Percentiles rank a stretch among this genome's conserved stretches.
These are phyloP conservation scores for Drosophila affinis DNA, from an alignment of 2,888 invertebrate species.

Conservation along the genomic window DNA sequence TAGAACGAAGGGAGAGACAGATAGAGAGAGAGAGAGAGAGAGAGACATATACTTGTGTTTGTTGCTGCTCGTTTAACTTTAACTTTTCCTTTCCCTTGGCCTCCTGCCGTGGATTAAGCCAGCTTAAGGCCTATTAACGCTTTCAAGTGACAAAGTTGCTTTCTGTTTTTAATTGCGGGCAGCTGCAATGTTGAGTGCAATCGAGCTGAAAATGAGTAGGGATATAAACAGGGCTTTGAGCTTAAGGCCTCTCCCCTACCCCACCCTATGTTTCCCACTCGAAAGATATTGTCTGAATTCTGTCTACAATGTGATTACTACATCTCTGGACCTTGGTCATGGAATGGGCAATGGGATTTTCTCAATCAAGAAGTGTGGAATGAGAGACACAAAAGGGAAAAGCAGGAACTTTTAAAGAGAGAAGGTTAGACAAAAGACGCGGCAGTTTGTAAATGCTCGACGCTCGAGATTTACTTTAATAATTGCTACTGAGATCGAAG, in stretches of 20 bases:
- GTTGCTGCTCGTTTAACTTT: constrained; percentile 23
- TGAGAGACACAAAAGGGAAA: neutral
- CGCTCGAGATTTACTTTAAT: too few relatives aligned
- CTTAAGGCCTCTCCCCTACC: neutral
- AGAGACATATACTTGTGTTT: neutral
- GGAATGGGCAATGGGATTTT: neutral
- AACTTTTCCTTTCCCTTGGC: constrained; percentile 28
- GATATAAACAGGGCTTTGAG: constrained; percentile 5
- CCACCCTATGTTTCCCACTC: neutral
- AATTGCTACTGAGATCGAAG: too few relatives aligned
- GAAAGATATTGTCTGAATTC: constrained; percentile 2
- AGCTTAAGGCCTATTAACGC: constrained; percentile 63
- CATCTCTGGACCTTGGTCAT: neutral
- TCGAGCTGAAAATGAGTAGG: constrained; percentile 38
- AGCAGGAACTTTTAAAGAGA: neutral
- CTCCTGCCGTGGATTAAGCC: constrained; percentile 43
- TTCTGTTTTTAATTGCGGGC: constrained; percentile 28
- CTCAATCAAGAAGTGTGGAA: neutral
- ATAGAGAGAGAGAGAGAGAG: neutral
- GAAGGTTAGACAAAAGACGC: neutral
- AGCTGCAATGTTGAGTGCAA: constrained; percentile 36
- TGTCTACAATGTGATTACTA: neutral
- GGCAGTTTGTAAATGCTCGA: neutral
- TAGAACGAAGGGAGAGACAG: constrained; percentile 11
- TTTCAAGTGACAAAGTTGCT: constrained; percentile 41